Base-by-base conservation (phyloP, 2,888 invertebrate species). In the Parnassius smintheus region DNA sequence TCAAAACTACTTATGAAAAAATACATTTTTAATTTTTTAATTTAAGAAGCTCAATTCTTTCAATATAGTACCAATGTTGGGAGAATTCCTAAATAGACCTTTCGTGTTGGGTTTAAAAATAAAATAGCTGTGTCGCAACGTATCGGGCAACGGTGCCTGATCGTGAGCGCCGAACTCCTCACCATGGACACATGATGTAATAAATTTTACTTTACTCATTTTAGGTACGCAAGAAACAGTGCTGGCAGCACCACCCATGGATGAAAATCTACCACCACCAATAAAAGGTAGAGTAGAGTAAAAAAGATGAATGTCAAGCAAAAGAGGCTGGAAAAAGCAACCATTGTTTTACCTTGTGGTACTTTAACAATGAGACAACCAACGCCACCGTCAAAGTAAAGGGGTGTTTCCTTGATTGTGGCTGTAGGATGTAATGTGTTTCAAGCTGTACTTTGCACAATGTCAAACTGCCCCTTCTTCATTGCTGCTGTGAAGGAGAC, bases 331-430 rank as follows among this genome's bases (percentile, higher is more conserved):
- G 95, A 59, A 96, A 96, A 76, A 93, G 94, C 65, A 95, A 94
- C 77, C 96, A 96, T 75, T 98, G 98, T 83, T 97, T 95, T 81
- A 96, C 96, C 0, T 83, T 97, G 0, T 98, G 98, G 98, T 93
- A 94, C 64, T 93, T 92, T 49, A 93, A 94, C 73, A 94, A 93
- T 74, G 82, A 84, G 52, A 94, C 95, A 49, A 95, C 95, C 77
- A 93, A 92, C 42, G 88, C 87, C 42, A 85, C 86, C 65, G 86
- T 93, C 10, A 92, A 90, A 75, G 89, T 94, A 70, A 93, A 98
- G 93, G 98, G 98, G 61, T 98, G 98, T 78, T 98, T 98, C 83
- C 89, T 97, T 55, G 95, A 96, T 75, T 18, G 18, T 18, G 1
- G 95, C 94, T 68, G 94, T 94, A 53, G 95, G 95, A 44, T 98